These are phyloP conservation scores for Manduca sexta DNA, from an alignment of 1,140 invertebrate genomes.

Conservation along the genomic window DNA sequence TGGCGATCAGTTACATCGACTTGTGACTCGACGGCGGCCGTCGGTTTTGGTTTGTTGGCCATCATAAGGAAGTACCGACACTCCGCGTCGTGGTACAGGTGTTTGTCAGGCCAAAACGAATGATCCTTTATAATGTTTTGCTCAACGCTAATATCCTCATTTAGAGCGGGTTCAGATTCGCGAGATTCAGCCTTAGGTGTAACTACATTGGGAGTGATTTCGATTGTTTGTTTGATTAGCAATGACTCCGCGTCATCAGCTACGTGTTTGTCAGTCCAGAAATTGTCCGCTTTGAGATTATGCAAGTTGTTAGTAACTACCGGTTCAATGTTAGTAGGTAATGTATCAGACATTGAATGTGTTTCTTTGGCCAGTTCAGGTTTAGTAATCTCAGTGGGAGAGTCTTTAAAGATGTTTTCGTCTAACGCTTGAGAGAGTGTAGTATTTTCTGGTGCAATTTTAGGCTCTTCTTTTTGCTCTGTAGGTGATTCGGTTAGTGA, in stretches of 20 bases:
- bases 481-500: too few relatives aligned
- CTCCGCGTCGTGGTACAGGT: constrained; percentile 77
- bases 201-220: constrained; percentile 16
- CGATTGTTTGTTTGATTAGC: constrained; percentile 22
- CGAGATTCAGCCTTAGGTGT: constrained; percentile 4
- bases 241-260: constrained; percentile 48
- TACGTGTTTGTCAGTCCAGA: constrained; percentile 46
- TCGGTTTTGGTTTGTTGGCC: constrained; percentile 60
- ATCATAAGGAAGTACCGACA: constrained; percentile 72
- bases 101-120: constrained; percentile 77
- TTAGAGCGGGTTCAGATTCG: not conserved
- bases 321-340: constrained; percentile 28
- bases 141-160: constrained; percentile 22
- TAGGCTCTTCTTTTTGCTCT: too few relatives aligned
- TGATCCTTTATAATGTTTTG: constrained; percentile 69
- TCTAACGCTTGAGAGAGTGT: too few relatives aligned
- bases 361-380: too few relatives aligned
- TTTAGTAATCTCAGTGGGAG: too few relatives aligned
- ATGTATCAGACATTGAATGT: not conserved
- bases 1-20: constrained; percentile 65
- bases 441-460: too few relatives aligned
- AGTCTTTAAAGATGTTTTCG: too few relatives aligned
- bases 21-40: constrained; percentile 44
- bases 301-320: constrained; percentile 35
- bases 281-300: constrained; percentile 45